phyloP scores from a whole-genome alignment of 2,113 vertebrate species.

The Leucosticte australis region DNA sequence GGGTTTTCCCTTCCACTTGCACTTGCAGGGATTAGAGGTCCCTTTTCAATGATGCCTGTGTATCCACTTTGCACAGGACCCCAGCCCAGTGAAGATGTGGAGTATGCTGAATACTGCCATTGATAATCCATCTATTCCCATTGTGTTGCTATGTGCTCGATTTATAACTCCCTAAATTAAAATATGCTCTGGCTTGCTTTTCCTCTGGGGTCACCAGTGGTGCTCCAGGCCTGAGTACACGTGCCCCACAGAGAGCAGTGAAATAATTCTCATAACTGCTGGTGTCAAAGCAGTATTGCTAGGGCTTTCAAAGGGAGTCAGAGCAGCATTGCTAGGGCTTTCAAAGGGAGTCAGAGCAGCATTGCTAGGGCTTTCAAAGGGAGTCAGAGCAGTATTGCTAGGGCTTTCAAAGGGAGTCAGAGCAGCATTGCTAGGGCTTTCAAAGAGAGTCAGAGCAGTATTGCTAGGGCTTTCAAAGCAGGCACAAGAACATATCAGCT shows the following conservation, averaged over 20 bases:
- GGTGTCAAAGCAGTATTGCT: not conserved
- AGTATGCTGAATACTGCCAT: not conserved
- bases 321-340: not conserved
- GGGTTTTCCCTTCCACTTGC: not conserved
- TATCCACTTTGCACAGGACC: not conserved
- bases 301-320: not conserved
- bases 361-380: not conserved
- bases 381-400: not conserved
- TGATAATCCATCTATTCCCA: not conserved
- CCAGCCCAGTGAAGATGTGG: not conserved
- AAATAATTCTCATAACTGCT: not conserved
- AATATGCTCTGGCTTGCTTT: not conserved
- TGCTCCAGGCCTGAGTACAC: not conserved
- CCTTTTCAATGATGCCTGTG: not conserved
- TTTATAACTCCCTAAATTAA: not conserved
- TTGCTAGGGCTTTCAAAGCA: not conserved
- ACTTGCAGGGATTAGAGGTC: not conserved
- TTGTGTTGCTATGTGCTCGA: accelerated
- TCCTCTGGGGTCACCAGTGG: not conserved
- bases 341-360: not conserved
- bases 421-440: not conserved
- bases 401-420: not conserved
- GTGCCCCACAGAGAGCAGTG: not conserved
- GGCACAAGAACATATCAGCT: not conserved
- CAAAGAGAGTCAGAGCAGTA: not conserved